phyloP scores from a whole-genome alignment of 2,113 vertebrate genomes.

The Alosa alosa region DNA sequence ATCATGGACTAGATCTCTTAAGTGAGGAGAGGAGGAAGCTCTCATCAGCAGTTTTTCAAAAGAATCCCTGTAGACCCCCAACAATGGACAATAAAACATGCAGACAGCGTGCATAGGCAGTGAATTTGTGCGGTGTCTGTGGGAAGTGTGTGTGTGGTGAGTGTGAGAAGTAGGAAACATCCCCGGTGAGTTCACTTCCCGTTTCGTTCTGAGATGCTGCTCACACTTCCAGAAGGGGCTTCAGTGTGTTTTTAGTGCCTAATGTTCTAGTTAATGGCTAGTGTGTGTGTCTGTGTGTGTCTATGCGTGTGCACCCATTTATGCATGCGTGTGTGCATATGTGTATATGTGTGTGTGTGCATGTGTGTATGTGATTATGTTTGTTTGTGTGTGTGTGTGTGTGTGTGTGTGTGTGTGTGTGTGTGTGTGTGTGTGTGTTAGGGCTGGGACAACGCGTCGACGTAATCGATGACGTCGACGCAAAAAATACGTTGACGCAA shows the following conservation, averaged over 20 bases:
- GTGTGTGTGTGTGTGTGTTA: not conserved
- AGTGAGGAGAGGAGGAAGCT: not conserved
- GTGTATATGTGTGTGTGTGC: not conserved
- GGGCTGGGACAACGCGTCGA: no score
- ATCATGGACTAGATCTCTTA: not conserved
- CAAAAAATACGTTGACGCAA: no score
- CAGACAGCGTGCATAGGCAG: not conserved
- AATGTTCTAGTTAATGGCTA: not conserved
- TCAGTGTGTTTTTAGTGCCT: not conserved
- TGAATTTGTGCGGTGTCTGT: not conserved
- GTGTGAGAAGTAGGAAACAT: not conserved
- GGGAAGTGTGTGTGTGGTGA: not conserved
- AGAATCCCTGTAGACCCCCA: no score
- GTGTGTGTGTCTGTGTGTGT: not conserved
- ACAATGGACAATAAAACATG: no score
- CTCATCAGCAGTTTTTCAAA: no score
- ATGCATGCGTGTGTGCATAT: constrained; percentile 3
- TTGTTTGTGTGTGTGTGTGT: not conserved
- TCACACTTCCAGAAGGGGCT: not conserved
- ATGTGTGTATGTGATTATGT: not conserved
- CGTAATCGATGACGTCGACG: no score
- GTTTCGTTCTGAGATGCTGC: not conserved
- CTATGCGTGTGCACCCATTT: not conserved
- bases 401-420: not conserved
- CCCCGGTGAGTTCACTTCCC: not conserved